These are phyloP conservation scores for Petrolisthes manimaculis DNA, from an alignment of 2,888 invertebrate genomes.

Conservation along the genomic window DNA sequence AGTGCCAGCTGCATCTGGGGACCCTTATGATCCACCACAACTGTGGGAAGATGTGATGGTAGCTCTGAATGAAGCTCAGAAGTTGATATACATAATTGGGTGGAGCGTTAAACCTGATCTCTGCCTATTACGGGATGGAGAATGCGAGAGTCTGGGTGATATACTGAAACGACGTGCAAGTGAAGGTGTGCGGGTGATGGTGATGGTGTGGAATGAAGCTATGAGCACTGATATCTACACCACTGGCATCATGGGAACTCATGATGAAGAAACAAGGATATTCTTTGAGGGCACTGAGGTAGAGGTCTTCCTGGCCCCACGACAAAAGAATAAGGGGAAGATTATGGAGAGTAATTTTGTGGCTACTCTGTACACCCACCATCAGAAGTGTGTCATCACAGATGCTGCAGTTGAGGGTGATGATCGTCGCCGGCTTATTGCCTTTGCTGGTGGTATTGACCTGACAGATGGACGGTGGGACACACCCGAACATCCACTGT, in stretches of 20 bases:
- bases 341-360: constrained; percentile 64
- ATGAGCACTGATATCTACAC: constrained; percentile 64
- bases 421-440: constrained; percentile 57
- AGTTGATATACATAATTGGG: constrained; percentile 66
- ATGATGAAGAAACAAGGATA: constrained; percentile 66
- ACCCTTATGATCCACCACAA: constrained; percentile 61
- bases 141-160: constrained; percentile 63
- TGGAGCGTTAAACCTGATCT: constrained; percentile 66
- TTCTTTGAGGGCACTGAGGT: constrained; percentile 66
- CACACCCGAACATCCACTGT: constrained; percentile 65
- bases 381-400: constrained; percentile 66
- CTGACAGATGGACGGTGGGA: constrained; percentile 66
- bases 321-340: constrained; percentile 63
- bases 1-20: constrained; percentile 48
- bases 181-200: constrained; percentile 65
- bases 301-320: constrained; percentile 64
- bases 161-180: constrained; percentile 65
- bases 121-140: constrained; percentile 36
- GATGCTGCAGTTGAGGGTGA: constrained; percentile 62
- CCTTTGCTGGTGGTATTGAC: constrained; percentile 66
- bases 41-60: constrained; percentile 64
- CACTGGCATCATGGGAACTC: constrained; percentile 66
- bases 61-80: constrained; percentile 60
- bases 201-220: constrained; percentile 66
- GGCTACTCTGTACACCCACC: constrained; percentile 66